Evolutionary conservation across 2,113 vertebrate species (phyloP).

Genomic region (Sciurus niger): DNA sequence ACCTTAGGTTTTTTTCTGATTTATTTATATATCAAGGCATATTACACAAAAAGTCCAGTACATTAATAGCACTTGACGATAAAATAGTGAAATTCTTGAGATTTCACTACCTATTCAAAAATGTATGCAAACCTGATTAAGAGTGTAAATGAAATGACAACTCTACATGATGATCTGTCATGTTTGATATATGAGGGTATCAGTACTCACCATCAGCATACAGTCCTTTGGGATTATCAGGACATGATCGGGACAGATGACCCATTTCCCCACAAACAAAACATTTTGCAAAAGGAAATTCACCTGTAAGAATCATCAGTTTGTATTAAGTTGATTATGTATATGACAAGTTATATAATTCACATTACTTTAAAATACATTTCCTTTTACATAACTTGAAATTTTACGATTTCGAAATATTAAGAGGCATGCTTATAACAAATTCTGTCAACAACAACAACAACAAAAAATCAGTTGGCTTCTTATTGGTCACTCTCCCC

Average conservation of each 20-base stretch:
- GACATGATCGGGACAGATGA: constrained; percentile 95
- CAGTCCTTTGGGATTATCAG: constrained; percentile 97
- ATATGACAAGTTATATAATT: neutral
- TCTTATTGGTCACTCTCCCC: neutral
- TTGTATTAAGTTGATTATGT: neutral
- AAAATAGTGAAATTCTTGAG: neutral
- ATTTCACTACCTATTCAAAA: neutral
- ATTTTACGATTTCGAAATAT: constrained; percentile 47
- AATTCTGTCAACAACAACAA: neutral
- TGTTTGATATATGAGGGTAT: neutral
- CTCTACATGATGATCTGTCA: neutral
- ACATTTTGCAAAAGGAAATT: constrained; percentile 97
- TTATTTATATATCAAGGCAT: neutral
- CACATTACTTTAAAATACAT: constrained; percentile 36
- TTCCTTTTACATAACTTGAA: constrained; percentile 14
- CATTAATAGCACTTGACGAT: constrained; percentile 9
- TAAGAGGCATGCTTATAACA: neutral
- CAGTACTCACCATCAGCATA: constrained; percentile 94
- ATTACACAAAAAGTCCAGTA: neutral
- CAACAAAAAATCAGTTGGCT: neutral
- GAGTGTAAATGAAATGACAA: neutral
- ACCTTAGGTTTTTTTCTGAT: neutral
- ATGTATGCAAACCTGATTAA: neutral
- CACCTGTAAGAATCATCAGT: constrained; percentile 89
- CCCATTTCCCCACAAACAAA: constrained; percentile 97